Evolutionary conservation across 92 coral and sea anemone species (phyloP).

Genomic region (Virgularia gustaviana): DNA sequence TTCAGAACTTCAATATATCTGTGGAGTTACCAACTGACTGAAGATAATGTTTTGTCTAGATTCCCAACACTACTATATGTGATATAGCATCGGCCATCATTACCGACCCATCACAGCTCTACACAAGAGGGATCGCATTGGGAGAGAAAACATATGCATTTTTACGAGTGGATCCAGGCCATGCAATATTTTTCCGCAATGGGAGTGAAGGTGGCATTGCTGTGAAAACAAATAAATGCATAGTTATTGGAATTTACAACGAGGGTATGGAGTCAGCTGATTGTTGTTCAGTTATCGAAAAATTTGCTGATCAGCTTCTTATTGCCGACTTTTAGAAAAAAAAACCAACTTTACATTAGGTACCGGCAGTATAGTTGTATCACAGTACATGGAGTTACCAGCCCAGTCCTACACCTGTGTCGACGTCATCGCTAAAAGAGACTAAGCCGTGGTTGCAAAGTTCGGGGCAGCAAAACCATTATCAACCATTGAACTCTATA

Average conservation of each 20-base stretch:
- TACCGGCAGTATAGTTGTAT: not conserved
- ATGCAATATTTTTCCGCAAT: slow-evolving; percentile 67
- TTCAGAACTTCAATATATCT: not conserved
- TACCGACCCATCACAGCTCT: slow-evolving; percentile 72
- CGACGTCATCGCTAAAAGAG: too few relatives aligned
- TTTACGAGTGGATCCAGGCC: slow-evolving; percentile 83
- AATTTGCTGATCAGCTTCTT: slow-evolving; percentile 73
- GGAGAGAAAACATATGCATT: slow-evolving; percentile 65
- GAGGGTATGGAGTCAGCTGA: slow-evolving; percentile 94
- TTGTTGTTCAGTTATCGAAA: slow-evolving; percentile 82
- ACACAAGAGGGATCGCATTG: slow-evolving; percentile 70
- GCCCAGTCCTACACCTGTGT: not conserved
- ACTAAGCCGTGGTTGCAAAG: too few relatives aligned
- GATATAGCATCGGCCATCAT: slow-evolving; percentile 70
- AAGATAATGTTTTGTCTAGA: slow-evolving; percentile 39
- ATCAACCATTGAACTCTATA: too few relatives aligned
- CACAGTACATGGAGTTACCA: not conserved
- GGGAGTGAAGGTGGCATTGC: slow-evolving; percentile 92
- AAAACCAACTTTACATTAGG: not conserved
- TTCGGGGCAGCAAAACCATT: too few relatives aligned
- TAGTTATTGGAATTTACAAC: slow-evolving; percentile 83
- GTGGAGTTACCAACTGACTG: not conserved
- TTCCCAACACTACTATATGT: slow-evolving; percentile 77
- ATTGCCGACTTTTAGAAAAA: slow-evolving; percentile 62
- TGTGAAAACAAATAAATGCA: slow-evolving; percentile 76